Percentiles rank a stretch among this genome's conserved stretches.
Evolutionary conservation across 2,113 vertebrate genomes (phyloP).

Genomic region (Phrynocephalus versicolor): DNA sequence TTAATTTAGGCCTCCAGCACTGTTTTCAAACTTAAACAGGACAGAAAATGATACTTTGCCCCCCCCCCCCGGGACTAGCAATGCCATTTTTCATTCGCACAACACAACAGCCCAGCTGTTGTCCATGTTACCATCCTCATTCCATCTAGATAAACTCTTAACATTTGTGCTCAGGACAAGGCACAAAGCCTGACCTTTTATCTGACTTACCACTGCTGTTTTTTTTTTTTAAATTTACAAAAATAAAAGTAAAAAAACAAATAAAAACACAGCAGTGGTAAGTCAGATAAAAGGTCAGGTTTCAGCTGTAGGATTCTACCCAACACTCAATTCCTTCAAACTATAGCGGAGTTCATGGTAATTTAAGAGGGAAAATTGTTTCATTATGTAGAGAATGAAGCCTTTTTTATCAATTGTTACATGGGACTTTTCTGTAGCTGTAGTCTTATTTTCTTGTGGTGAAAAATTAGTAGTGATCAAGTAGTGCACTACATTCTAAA

Average conservation of each 20-base stretch:
- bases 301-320: not conserved
- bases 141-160: not conserved
- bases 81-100: not conserved
- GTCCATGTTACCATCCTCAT: not conserved
- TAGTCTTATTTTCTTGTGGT: conserved; percentile 37
- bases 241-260: too few relatives aligned
- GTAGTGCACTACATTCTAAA: conserved; percentile 7
- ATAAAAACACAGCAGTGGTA: not conserved
- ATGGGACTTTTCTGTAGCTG: conserved; percentile 23
- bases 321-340: conserved; percentile 3
- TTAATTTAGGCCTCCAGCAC: not conserved
- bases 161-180: not conserved
- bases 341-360: not conserved
- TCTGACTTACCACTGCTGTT: not conserved
- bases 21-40: not conserved
- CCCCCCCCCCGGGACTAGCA: not conserved
- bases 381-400: conserved; percentile 22
- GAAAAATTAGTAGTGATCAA: conserved; percentile 44
- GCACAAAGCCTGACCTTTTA: not conserved
- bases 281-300: not conserved
- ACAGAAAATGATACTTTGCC: not conserved
- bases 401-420: conserved; percentile 35
- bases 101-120: not conserved
- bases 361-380: conserved; percentile 23
- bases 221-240: too few relatives aligned